Conservation (phyloP, 1,140 invertebrate species). For the Anoplolepis gracilipes region DNA sequence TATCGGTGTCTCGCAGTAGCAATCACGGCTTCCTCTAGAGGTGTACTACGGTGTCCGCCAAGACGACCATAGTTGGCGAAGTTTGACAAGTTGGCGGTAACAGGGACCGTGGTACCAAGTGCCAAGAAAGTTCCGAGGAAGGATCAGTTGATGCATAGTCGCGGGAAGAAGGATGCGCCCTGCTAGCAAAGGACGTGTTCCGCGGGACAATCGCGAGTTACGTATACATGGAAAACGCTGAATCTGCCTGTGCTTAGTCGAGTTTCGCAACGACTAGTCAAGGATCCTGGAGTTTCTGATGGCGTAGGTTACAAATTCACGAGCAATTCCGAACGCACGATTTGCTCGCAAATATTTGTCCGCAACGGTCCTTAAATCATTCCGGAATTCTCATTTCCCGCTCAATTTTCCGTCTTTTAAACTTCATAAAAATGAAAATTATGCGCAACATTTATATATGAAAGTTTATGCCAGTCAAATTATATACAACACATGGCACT, state of each 20-base stretch:
- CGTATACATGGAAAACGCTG: conserved; percentile 65
- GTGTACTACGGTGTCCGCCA: conserved; percentile 49
- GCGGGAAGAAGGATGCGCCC: conserved; percentile 68
- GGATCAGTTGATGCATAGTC: conserved; percentile 74
- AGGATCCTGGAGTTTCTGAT: conserved; percentile 34
- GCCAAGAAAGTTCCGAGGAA: conserved; percentile 72
- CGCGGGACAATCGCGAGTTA: conserved; percentile 64
- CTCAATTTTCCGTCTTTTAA: conserved; percentile 12
- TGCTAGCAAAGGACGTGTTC: conserved; percentile 65
- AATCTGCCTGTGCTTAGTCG: conserved; percentile 59
- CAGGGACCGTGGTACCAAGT: conserved; percentile 67
- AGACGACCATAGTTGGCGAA: conserved; percentile 67
- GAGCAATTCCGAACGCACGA: conserved; percentile 54
- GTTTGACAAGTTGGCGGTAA: conserved; percentile 75
- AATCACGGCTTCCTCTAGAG: conserved; percentile 57
- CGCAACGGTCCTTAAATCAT: conserved; percentile 18
- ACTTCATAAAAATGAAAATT: conserved; percentile 24
- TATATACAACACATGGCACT: neutral
- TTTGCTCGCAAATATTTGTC: conserved; percentile 66
- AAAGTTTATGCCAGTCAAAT: neutral
- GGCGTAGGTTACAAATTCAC: conserved; percentile 63
- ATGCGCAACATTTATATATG: neutral
- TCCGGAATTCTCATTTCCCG: conserved; percentile 9
- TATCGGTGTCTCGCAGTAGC: conserved; percentile 59
- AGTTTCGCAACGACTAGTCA: conserved; percentile 54